Conservation (phyloP, 2,797 vertebrate species). For the Silurus lanzhouensis region DNA sequence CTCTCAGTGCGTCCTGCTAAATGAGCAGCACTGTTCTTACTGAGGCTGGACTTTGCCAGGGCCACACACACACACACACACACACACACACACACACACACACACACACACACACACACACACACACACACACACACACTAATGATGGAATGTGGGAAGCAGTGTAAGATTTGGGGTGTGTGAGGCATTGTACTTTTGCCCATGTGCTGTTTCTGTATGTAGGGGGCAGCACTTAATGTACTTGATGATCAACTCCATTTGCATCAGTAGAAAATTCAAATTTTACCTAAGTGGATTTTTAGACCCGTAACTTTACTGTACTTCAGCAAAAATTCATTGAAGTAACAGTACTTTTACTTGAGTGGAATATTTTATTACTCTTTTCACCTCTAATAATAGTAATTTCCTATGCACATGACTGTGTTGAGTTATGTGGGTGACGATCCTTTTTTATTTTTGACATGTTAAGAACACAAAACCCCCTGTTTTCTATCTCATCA, state of each 20-base stretch:
- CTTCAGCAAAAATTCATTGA: no score
- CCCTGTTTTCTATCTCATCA: background rate
- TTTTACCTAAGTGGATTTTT: no score
- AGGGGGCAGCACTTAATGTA: background rate
- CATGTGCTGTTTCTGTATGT: background rate
- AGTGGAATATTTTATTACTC: no score
- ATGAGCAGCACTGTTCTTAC: constrained; percentile 78
- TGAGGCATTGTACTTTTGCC: background rate
- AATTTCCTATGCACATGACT: no score
- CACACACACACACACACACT: constrained; percentile 35
- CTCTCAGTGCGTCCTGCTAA: constrained; percentile 81
- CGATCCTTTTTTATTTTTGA: no score
- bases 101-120: constrained; percentile 64
- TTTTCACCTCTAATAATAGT: no score
- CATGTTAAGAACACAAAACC: background rate
- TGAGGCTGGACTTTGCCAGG: constrained; percentile 71
- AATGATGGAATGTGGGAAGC: constrained; percentile 59
- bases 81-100: constrained; percentile 31
- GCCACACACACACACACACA: constrained; percentile 68
- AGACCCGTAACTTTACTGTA: no score
- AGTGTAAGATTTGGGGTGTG: constrained; percentile 42
- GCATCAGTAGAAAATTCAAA: background rate
- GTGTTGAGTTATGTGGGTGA: no score
- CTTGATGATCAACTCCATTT: background rate
- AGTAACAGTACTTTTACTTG: no score